These are phyloP conservation scores for Acrocephalus arundinaceus DNA, from an alignment of 2,113 vertebrate species.

Conservation along the genomic window DNA sequence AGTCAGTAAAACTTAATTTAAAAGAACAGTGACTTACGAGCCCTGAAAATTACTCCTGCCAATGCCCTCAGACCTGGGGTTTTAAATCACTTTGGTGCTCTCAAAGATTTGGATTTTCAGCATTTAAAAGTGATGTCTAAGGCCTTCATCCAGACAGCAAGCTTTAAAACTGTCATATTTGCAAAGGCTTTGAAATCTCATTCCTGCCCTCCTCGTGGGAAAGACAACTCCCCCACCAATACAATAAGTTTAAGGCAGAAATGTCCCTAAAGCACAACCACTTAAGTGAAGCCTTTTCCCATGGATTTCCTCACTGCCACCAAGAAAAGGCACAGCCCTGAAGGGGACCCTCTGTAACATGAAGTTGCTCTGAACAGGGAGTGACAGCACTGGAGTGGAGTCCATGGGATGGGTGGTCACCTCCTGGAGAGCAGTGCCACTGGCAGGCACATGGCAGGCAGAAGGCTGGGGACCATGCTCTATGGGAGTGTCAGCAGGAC, in stretches of 20 bases:
- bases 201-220: fast-evolving
- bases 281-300: not conserved
- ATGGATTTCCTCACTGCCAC: not conserved
- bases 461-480: not conserved
- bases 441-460: not conserved
- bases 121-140: not conserved
- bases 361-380: not conserved
- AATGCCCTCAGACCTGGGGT: not conserved
- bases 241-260: not conserved
- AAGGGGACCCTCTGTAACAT: not conserved
- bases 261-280: not conserved
- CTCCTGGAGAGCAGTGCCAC: not conserved
- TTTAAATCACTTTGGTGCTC: not conserved
- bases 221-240: not conserved
- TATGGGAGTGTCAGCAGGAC: not conserved
- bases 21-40: not conserved
- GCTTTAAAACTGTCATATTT: not conserved
- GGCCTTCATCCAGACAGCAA: not conserved
- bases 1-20: not conserved
- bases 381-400: not conserved
- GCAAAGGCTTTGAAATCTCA: not conserved
- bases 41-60: not conserved
- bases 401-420: not conserved
- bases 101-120: not conserved
- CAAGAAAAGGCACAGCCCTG: not conserved